These are phyloP conservation scores for Argyrosomus regius DNA, from an alignment of 2,797 vertebrate species.

Conservation along the genomic window DNA sequence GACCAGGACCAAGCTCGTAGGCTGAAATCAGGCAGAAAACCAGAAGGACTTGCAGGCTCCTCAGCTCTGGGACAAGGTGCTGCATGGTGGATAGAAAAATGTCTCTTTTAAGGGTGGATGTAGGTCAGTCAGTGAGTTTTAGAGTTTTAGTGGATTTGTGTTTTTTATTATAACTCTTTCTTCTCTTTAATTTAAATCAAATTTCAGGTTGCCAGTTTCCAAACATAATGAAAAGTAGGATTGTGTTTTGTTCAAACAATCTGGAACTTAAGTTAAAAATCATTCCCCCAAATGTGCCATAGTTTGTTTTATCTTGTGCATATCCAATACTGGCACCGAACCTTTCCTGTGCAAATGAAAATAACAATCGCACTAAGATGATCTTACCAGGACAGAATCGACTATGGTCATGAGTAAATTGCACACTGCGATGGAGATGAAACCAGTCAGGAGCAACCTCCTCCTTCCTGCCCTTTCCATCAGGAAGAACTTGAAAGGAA, in stretches of 20 bases:
- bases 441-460: slow-evolving; percentile 78
- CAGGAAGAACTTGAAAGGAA: slow-evolving; percentile 77
- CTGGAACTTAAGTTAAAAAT: not conserved
- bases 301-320: not conserved
- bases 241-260: not conserved
- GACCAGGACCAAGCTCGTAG: slow-evolving; percentile 79
- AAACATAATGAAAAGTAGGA: not conserved
- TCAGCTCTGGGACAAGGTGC: slow-evolving; percentile 76
- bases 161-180: no score
- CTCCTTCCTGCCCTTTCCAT: slow-evolving; percentile 78
- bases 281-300: not conserved
- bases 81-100: slow-evolving; percentile 23
- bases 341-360: not conserved
- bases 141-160: no score
- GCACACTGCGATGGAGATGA: slow-evolving; percentile 77
- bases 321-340: not conserved
- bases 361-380: not conserved
- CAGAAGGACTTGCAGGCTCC: slow-evolving; percentile 77
- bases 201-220: not conserved
- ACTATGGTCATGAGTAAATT: slow-evolving; percentile 84
- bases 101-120: not conserved
- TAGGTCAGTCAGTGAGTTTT: not conserved
- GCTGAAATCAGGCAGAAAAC: slow-evolving; percentile 82
- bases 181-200: not conserved
- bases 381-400: slow-evolving; percentile 82